These are phyloP conservation scores for Tragelaphus imberbis DNA, from an alignment of 2,113 vertebrate genomes.

Conservation along the genomic window DNA sequence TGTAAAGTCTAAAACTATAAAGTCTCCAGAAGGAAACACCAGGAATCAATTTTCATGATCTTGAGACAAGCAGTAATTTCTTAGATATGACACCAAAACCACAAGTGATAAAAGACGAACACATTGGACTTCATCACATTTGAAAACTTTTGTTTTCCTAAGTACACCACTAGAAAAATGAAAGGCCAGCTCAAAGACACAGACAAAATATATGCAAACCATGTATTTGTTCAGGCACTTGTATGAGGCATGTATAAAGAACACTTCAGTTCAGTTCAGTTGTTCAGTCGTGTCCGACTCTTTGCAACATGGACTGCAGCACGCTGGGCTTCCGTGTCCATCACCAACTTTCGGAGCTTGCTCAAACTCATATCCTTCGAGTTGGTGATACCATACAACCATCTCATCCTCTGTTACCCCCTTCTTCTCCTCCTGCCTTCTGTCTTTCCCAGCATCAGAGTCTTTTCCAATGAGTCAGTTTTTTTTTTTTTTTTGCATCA, in stretches of 20 bases:
- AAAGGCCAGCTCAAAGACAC: background rate
- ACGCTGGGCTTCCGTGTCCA: rapidly evolving
- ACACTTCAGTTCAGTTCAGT: background rate
- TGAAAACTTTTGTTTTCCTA: background rate
- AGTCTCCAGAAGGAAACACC: background rate
- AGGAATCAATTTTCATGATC: background rate
- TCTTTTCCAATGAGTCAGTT: background rate
- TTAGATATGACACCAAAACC: background rate
- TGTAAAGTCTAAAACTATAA: background rate
- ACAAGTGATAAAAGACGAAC: background rate
- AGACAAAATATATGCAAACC: background rate
- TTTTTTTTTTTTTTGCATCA: background rate
- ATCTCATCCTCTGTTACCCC: background rate
- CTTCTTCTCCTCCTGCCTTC: background rate
- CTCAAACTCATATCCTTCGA: background rate
- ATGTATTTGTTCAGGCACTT: background rate
- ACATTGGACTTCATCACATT: background rate
- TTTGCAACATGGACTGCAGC: background rate
- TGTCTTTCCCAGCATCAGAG: background rate
- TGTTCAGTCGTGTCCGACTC: background rate
- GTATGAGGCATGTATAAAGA: background rate
- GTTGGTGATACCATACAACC: background rate
- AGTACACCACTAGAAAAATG: background rate
- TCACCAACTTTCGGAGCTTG: background rate
- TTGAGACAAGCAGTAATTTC: background rate